These are phyloP conservation scores for Strigamia maritima DNA, from an alignment of 2,888 invertebrate species.

Conservation along the genomic window DNA sequence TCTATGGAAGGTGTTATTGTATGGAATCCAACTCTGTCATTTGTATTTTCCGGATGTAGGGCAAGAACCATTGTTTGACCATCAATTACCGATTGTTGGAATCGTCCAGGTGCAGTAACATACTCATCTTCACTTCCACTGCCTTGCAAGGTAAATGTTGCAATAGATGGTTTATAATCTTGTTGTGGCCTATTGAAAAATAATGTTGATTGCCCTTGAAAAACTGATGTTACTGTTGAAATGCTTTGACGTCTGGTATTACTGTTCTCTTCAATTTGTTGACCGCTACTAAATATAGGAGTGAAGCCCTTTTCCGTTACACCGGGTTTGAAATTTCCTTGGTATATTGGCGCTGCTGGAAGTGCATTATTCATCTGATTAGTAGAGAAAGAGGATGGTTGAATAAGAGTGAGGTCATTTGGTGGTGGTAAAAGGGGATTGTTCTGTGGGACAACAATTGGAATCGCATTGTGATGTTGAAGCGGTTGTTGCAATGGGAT, in stretches of 20 bases:
- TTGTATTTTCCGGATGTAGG: not conserved
- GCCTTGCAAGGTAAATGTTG: slow-evolving; percentile 41
- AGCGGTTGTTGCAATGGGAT: slow-evolving; percentile 42
- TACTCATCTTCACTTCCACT: slow-evolving; percentile 42
- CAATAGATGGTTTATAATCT: slow-evolving; percentile 34
- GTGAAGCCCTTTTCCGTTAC: slow-evolving; percentile 42
- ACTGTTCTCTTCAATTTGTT: not conserved
- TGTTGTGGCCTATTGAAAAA: slow-evolving; percentile 39
- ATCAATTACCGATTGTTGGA: slow-evolving; percentile 35
- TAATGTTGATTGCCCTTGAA: slow-evolving; percentile 43
- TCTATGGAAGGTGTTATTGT: not conserved
- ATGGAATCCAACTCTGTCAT: slow-evolving; percentile 27
- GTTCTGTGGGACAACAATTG: not conserved
- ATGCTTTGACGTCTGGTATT: slow-evolving; percentile 24
- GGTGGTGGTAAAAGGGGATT: slow-evolving; percentile 34
- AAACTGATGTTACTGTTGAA: slow-evolving; percentile 42
- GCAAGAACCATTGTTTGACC: slow-evolving; percentile 35
- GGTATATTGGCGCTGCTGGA: slow-evolving; percentile 38
- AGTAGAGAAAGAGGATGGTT: slow-evolving; percentile 34
- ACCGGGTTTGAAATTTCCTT: slow-evolving; percentile 41
- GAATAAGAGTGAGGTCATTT: not conserved
- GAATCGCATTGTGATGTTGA: not conserved
- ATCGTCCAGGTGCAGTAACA: slow-evolving; percentile 36
- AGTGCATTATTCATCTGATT: slow-evolving; percentile 27
- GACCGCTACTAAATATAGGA: slow-evolving; percentile 37